Evolutionary conservation across 2,888 invertebrate species (phyloP).

Genomic region (Cremastobaeus sp.): DNA sequence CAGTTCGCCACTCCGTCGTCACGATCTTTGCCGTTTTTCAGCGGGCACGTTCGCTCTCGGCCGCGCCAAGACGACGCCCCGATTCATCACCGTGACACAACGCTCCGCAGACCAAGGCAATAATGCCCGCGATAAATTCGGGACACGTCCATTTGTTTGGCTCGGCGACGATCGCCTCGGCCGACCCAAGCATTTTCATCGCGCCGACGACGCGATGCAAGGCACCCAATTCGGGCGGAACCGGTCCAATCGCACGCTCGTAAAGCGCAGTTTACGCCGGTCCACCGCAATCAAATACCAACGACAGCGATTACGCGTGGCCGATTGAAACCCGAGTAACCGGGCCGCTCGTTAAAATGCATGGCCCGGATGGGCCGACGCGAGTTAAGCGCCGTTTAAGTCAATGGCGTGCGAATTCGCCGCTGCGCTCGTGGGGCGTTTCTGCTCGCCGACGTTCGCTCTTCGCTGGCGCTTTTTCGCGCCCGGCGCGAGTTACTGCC

Average conservation of each 20-base stretch:
- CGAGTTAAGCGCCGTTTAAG: conserved; percentile 14
- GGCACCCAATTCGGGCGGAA: conserved; percentile 5
- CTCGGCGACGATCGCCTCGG: too few species aligned
- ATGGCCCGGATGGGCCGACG: conserved; percentile 4
- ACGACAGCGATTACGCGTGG: conserved; percentile 7
- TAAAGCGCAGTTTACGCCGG: conserved; percentile 24
- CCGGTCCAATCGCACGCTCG: conserved; percentile 20
- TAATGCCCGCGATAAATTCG: conserved; percentile 17
- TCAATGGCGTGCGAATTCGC: conserved; percentile 33
- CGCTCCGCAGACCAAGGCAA: not conserved
- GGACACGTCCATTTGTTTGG: conserved; percentile 26
- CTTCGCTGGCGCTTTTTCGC: too few species aligned
- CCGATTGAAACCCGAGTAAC: conserved; percentile 25
- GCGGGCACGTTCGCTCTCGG: not conserved
- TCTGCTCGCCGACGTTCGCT: too few species aligned
- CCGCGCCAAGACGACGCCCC: not conserved
- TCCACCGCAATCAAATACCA: conserved; percentile 1
- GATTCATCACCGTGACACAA: not conserved
- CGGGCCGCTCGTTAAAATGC: conserved; percentile 18
- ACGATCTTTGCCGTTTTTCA: too few species aligned
- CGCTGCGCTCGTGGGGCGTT: too few species aligned
- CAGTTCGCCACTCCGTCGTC: not conserved
- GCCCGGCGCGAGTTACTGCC: conserved; percentile 4
- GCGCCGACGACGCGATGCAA: conserved; percentile 7
- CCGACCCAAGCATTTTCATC: too few species aligned